Evolutionary conservation across 2,113 vertebrate species (phyloP), one percentile per base, ranked within the genome.

Genomic region (Coturnix japonica): DNA sequence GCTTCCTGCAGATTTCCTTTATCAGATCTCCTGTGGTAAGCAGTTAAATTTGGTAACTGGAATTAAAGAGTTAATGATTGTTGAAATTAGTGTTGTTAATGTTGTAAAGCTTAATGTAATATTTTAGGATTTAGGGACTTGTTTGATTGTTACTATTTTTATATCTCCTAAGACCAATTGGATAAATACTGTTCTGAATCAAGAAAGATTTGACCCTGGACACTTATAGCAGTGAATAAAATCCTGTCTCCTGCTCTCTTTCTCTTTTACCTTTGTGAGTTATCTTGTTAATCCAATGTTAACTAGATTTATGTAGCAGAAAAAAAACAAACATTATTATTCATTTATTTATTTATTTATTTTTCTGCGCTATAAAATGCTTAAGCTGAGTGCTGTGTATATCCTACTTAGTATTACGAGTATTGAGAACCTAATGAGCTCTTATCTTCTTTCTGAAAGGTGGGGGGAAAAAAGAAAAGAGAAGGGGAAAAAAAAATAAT

Each of bases 381-480:
- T 60, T 49, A 37, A 66, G 43, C 84, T 73, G 64, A 81, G 26
- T 76, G 37, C 51, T 35, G 46, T 39, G 41, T 43, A 35, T 53
- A 63, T 69, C 74, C 31, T 72, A 72, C 70, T 78, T n/a, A 72
- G 70, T 49, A 75, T 44, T 84, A 67, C 1, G 57, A 75, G 7
- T 33, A 26, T n/a, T 85, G 85, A 95, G 66, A 90, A 73, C 28
- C 15, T 93, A 89, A 93, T 89, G 89, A 95, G 86, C 78, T 79
- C 81, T 10, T 81, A 92, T 51, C 37, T 93, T 56, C 83, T 87
- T 81, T 65, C 54, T 91, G 44, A 88, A 86, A 81, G 28, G 47
- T 23, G 13, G 0, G 37, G 7, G 44, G 13, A 44, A 44, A 23
- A 21, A 6, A 30, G 13, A 41, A 64, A 85, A 54, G n/a, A 65